Base-by-base conservation (phyloP, 2,797 vertebrate genomes). In the Fundulus diaphanus region DNA sequence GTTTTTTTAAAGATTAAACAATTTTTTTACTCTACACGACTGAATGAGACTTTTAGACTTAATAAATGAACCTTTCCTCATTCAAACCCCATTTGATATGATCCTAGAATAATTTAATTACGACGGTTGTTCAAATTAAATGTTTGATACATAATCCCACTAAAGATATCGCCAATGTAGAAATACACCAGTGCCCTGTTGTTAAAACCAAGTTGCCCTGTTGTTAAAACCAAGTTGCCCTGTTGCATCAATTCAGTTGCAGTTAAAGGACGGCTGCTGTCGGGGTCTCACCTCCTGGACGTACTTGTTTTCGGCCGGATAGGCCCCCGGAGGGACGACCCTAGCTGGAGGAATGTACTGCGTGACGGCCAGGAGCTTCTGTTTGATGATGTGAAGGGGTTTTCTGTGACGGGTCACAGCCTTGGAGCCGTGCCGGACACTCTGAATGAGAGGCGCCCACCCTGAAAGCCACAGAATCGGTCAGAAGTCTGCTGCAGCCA, bases 321-420 rank as follows among this genome's bases (percentile, higher is more conserved):
- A 88, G 1, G 96, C 97, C 20, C 83, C 84, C 0, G 87, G 91
- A 0, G 96, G 93, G 67, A 88, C 0, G 0, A 51, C 65, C 2
- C 92, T 95, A 24, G 90, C 85, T 0, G 97, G 97, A 1, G 97
- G 93, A 8, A 97, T 81, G 81, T 97, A 99, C 81, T 95, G 49
- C 0, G 98, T 99, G 1, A 99, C 68, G 0, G 97, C 97, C 94
- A 99, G 48, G 16, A 99, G 88, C 88, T 99, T 99, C 93, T 97
- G 94, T 67, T 96, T 96, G 46, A 96, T 82, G 77, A 97, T 82
- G 89, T 98, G 96, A 92, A 97, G 82, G 2, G 97, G 96, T 24
- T 85, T 98, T 87, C 85, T 93, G 91, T 99, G 98, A 1, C 98
- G 96, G 0, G 98, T 99, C 54, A 99, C 97, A 0, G 97, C 93